A percentile compares a stretch with the other conserved stretches of the same genome.
phyloP scores from a whole-genome alignment of 2,113 vertebrate genomes.

The Asarcornis scutulata region DNA sequence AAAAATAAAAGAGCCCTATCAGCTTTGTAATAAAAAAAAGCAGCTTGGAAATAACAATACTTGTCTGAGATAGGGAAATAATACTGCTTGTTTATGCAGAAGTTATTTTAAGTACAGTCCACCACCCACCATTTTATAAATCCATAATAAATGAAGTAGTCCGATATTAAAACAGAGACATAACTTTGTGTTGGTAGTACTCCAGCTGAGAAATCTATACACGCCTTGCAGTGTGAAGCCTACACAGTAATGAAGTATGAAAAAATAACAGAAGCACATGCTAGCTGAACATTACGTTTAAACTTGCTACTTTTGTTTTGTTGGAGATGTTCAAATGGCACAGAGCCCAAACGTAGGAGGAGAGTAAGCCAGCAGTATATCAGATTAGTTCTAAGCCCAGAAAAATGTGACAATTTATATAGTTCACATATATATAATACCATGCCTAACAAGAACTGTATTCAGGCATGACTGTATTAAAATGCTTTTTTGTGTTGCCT shows the following conservation, averaged over 20 bases:
- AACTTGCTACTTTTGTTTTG: background rate
- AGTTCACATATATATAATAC: slow-evolving; percentile 20
- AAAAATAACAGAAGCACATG: background rate
- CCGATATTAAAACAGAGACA: background rate
- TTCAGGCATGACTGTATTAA: background rate
- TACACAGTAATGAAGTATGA: background rate
- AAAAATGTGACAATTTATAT: slow-evolving; percentile 51
- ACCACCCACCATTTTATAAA: background rate
- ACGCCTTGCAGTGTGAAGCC: background rate
- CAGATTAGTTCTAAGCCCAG: slow-evolving; percentile 20
- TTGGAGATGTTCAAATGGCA: background rate
- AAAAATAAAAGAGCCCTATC: background rate
- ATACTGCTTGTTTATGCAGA: background rate
- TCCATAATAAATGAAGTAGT: background rate
- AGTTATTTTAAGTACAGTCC: background rate
- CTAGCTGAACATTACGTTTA: slow-evolving; percentile 9
- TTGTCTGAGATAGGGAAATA: slow-evolving; percentile 5
- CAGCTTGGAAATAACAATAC: background rate
- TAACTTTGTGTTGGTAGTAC: background rate
- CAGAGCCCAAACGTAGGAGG: background rate
- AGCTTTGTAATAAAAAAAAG: background rate
- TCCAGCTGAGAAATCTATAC: slow-evolving; percentile 2
- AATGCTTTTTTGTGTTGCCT: background rate
- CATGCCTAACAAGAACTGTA: background rate
- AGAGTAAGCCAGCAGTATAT: background rate